Evolutionary conservation across 2,888 invertebrate species (phyloP).

Genomic region (Yponomeuta evonymella): DNA sequence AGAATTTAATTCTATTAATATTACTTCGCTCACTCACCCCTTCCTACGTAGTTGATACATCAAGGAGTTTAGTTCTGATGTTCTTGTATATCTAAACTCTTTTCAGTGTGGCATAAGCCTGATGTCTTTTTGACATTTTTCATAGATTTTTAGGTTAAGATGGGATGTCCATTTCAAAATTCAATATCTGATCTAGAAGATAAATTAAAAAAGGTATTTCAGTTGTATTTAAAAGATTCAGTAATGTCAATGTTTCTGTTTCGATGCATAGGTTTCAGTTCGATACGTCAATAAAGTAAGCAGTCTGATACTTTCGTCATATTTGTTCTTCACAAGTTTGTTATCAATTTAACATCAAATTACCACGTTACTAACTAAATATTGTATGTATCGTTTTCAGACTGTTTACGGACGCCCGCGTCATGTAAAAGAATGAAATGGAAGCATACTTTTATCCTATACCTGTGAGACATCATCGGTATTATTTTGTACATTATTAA

Average conservation of each 20-base stretch:
- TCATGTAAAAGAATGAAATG: conserved; percentile 20
- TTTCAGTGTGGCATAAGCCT: not conserved
- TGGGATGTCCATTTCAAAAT: conserved; percentile 72
- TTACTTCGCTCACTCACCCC: too few species aligned
- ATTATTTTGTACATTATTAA: conserved; percentile 18
- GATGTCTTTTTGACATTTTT: conserved; percentile 16
- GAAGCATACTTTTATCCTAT: conserved; percentile 31
- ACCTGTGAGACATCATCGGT: conserved; percentile 34
- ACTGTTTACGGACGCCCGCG: conserved; percentile 26
- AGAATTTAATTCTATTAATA: too few species aligned
- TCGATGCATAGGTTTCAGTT: not conserved
- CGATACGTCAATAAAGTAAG: conserved; percentile 22
- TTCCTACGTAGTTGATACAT: too few species aligned
- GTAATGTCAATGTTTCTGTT: not conserved
- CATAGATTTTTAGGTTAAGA: conserved; percentile 47
- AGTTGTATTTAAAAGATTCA: conserved; percentile 24
- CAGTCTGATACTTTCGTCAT: conserved; percentile 30
- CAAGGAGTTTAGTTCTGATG: too few species aligned
- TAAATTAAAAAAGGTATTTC: not conserved
- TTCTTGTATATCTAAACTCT: not conserved
- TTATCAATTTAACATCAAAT: not conserved
- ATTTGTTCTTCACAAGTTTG: not conserved
- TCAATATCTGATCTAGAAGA: conserved; percentile 18
- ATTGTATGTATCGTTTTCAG: conserved; percentile 28
- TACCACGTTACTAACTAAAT: not conserved